These are phyloP conservation scores for Psittacula derbiana DNA, from an alignment of 2,797 vertebrate species.

Conservation along the genomic window DNA sequence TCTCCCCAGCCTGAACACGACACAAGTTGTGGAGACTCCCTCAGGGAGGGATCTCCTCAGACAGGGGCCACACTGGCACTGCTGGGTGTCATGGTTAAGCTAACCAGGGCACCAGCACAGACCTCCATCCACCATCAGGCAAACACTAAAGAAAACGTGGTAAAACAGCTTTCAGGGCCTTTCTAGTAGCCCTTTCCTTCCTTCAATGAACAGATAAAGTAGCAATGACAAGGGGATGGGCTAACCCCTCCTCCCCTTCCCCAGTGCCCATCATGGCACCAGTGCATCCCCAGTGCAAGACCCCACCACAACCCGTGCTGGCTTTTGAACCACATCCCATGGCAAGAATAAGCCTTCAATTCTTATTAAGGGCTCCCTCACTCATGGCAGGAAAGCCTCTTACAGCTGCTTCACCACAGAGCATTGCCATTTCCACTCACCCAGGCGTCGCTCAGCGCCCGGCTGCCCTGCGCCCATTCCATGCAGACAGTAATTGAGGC, in stretches of 20 bases:
- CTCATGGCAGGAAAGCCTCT: neutral
- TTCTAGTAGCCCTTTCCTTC: neutral
- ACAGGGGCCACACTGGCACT: fast-evolving
- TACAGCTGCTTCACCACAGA: neutral
- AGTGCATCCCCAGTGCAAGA: fast-evolving
- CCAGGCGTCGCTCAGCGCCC: neutral
- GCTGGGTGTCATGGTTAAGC: fast-evolving
- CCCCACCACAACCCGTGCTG: fast-evolving
- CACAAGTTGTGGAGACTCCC: fast-evolving
- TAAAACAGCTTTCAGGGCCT: neutral
- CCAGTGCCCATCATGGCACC: fast-evolving
- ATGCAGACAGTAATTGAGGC: neutral
- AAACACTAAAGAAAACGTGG: fast-evolving
- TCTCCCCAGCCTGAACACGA: fast-evolving
- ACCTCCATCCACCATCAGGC: neutral
- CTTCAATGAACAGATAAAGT: neutral
- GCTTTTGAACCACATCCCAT: neutral
- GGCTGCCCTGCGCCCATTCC: fast-evolving
- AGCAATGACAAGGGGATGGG: fast-evolving
- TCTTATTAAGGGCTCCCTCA: neutral
- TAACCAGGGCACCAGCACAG: fast-evolving
- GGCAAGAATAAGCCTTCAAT: neutral
- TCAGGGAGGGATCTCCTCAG: fast-evolving
- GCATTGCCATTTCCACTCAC: conserved; percentile 5
- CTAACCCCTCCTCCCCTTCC: no score